These are phyloP conservation scores for Drosophila paucipuncta DNA, from an alignment of 2,888 invertebrate species.

Conservation along the genomic window DNA sequence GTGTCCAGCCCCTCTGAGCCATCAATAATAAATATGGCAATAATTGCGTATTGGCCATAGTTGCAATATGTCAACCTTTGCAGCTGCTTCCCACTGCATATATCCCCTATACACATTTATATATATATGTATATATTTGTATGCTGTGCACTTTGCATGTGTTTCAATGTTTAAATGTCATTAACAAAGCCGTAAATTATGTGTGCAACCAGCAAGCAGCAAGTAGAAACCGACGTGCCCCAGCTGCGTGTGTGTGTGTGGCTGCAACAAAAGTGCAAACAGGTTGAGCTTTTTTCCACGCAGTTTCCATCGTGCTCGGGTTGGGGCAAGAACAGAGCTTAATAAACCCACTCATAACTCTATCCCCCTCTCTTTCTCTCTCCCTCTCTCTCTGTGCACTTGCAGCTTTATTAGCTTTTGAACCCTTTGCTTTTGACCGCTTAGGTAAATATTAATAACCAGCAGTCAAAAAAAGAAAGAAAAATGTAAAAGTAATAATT, in stretches of 20 bases:
- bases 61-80: constrained; percentile 69
- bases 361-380: neutral
- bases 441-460: constrained; percentile 80
- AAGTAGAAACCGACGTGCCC: constrained; percentile 7
- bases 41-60: constrained; percentile 68
- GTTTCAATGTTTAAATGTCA: constrained; percentile 81
- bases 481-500: constrained; percentile 7
- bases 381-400: neutral
- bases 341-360: constrained; percentile 40
- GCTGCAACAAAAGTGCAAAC: constrained; percentile 60
- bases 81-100: constrained; percentile 44
- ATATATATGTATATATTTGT: constrained; percentile 32
- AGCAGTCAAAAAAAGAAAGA: constrained; percentile 11
- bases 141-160: constrained; percentile 62
- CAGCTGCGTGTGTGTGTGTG: constrained; percentile 30
- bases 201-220: constrained; percentile 21
- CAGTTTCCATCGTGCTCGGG: neutral
- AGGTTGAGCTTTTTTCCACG: constrained; percentile 19
- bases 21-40: constrained; percentile 70
- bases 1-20: neutral
- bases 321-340: neutral
- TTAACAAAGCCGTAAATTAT: constrained; percentile 80
- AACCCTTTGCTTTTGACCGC: constrained; percentile 33
- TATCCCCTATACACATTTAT: neutral
- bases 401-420: constrained; percentile 75